phyloP scores from a whole-genome alignment of 1,140 invertebrate genomes.

The Apis dorsata region DNA sequence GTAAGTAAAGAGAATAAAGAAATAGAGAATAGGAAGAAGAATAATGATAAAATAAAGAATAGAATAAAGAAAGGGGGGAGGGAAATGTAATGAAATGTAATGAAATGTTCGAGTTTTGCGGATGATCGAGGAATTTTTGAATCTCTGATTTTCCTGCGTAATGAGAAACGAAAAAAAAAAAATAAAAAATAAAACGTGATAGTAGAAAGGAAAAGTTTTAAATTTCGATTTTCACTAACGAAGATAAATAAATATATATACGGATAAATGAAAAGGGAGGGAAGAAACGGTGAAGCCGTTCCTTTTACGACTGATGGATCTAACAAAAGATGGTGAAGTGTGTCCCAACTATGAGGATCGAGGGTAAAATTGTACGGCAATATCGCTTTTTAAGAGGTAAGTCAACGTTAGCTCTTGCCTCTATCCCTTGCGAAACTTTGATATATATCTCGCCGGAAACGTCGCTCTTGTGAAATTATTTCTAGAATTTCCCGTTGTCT shows the following conservation, averaged over 20 bases:
- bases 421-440: background rate
- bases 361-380: slow-evolving; percentile 12
- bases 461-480: background rate
- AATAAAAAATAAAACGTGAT: no score
- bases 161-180: no score
- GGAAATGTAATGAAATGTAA: background rate
- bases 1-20: no score
- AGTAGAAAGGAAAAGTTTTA: no score
- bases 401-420: slow-evolving; percentile 16
- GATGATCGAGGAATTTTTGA: no score
- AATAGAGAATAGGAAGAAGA: no score
- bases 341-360: background rate
- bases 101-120: background rate
- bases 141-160: no score
- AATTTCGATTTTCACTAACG: no score
- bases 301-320: background rate
- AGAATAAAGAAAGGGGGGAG: background rate
- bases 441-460: background rate
- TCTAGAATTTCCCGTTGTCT: background rate
- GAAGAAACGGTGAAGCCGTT: background rate
- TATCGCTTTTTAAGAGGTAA: slow-evolving; percentile 15
- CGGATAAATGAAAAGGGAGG: background rate
- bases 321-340: slow-evolving; percentile 29
- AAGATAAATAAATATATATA: no score
- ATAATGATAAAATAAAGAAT: no score